Evolutionary conservation across 1,140 invertebrate genomes (phyloP), one percentile per base, ranked within the genome.

Genomic region (Drosophila melanica): DNA sequence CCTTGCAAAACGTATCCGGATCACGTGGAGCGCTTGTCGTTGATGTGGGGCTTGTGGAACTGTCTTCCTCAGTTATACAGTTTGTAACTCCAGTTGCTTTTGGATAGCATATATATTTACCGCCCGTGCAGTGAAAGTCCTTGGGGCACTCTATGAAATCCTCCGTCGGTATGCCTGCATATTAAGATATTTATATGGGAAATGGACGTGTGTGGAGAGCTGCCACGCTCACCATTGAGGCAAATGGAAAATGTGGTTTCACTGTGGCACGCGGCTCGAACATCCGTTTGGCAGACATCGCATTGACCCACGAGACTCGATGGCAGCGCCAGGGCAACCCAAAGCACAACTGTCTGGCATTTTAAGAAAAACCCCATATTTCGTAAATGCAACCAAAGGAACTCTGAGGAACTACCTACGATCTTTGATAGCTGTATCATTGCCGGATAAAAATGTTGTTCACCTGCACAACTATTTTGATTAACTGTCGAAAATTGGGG

Each of bases 221-320:
- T 9, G 33, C 35, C 10, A 27, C 16, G 30, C 9, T 41, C 8
- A 79, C 77, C 66, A 10, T 68, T 37, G 18, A 71, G 50, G 37
- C 82, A 87, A n/a, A 82, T 54, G 8, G 79, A 75, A 58, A 67
- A 87, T 6, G 71, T 60, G 4, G 72, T 81, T 48, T 66, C 65
- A 64, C 71, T 84, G 16, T 75, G 65, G 37, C 82, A 87, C 1
- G 82, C 79, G 48, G 64, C 71, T 55, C n/a, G 50, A 14, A 53
- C 64, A 2, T 42, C 58, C 7, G 45, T 35, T 27, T 78, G 80
- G 14, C 82, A 87, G 12, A 74, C 67, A 72, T 84, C 66, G 20
- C 82, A 87, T 10, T 50, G 50, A 6, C 4, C 50, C 14, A 18
- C 2, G 1, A 53, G 14, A 53, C 4, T 16, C 4, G 7, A 4